phyloP scores from a whole-genome alignment of 2,797 vertebrate species.

The Siniperca undulata region DNA sequence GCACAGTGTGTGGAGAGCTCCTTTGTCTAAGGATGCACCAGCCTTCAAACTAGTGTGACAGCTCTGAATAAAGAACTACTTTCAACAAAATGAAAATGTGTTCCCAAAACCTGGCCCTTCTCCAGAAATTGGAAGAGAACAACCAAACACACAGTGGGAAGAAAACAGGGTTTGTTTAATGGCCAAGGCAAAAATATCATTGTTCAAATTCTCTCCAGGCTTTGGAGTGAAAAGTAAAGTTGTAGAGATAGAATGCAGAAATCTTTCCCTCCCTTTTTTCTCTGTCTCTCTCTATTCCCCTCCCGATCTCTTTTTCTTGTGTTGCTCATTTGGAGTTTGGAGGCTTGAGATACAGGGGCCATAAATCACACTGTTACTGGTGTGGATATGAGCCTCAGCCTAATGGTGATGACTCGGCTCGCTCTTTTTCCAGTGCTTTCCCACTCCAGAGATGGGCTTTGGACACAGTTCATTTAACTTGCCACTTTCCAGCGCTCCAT shows the following conservation, averaged over 20 bases:
- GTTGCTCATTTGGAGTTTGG: conserved; percentile 80
- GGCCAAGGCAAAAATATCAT: conserved; percentile 51
- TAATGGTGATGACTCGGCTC: conserved; percentile 85
- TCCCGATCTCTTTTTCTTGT: conserved; percentile 66
- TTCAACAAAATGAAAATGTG: conserved; percentile 60
- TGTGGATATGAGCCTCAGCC: conserved; percentile 79
- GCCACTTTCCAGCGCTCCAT: conserved; percentile 72
- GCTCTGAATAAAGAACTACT: conserved; percentile 52
- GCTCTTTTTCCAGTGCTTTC: conserved; percentile 79
- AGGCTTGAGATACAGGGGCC: conserved; percentile 71
- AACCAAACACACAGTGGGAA: conserved; percentile 38
- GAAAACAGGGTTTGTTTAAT: conserved; percentile 43
- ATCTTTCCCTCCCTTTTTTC: conserved; percentile 20
- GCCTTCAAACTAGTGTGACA: conserved; percentile 54
- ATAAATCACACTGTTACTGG: conserved; percentile 84
- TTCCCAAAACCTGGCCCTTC: conserved; percentile 50
- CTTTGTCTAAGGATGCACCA: conserved; percentile 60
- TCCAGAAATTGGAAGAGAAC: conserved; percentile 49
- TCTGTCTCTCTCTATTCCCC: conserved; percentile 52
- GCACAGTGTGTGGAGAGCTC: conserved; percentile 40
- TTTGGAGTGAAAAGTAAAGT: conserved; percentile 68
- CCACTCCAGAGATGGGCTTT: conserved; percentile 82
- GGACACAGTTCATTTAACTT: conserved; percentile 87
- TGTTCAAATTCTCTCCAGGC: conserved; percentile 47
- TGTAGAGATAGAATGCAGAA: conserved; percentile 62